These are phyloP conservation scores for Drosophila mimica DNA, from an alignment of 2,888 invertebrate genomes.

Conservation along the genomic window DNA sequence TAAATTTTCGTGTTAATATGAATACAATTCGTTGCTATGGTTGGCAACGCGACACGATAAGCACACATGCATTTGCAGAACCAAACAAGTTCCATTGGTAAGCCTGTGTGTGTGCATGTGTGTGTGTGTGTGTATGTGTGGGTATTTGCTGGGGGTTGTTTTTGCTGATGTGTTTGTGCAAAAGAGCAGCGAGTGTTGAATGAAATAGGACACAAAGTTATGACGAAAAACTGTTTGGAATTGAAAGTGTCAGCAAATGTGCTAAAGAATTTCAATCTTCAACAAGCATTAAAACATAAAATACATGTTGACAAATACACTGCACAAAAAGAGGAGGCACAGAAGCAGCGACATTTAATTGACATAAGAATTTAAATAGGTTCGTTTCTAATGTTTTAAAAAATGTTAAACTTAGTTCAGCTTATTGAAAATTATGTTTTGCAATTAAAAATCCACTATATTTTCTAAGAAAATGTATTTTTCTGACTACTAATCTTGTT, in stretches of 20 bases:
- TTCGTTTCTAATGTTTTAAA: neutral
- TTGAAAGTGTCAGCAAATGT: conserved; percentile 58
- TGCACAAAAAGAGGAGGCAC: neutral
- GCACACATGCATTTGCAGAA: neutral
- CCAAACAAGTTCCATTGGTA: neutral
- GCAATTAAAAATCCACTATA: neutral
- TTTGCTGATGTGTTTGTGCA: conserved; percentile 30
- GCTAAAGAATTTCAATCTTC: conserved; percentile 45
- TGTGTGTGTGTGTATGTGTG: neutral
- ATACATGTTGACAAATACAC: conserved; percentile 11
- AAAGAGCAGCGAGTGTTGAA: conserved; percentile 26
- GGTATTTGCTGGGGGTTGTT: conserved; percentile 40
- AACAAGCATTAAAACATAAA: conserved; percentile 7
- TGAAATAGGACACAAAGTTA: conserved; percentile 36
- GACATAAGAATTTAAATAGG: neutral
- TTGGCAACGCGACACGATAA: conserved; percentile 48
- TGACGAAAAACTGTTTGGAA: conserved; percentile 38
- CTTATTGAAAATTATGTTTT: neutral
- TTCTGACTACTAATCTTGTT: neutral
- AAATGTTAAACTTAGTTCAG: rapidly evolving
- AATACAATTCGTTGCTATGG: conserved; percentile 4
- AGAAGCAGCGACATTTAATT: neutral
- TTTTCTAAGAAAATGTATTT: rapidly evolving
- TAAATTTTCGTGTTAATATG: neutral
- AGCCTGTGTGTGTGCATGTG: neutral